Evolutionary conservation across 2,888 invertebrate genomes (phyloP).

Genomic region (Lasioglossum villosulum): DNA sequence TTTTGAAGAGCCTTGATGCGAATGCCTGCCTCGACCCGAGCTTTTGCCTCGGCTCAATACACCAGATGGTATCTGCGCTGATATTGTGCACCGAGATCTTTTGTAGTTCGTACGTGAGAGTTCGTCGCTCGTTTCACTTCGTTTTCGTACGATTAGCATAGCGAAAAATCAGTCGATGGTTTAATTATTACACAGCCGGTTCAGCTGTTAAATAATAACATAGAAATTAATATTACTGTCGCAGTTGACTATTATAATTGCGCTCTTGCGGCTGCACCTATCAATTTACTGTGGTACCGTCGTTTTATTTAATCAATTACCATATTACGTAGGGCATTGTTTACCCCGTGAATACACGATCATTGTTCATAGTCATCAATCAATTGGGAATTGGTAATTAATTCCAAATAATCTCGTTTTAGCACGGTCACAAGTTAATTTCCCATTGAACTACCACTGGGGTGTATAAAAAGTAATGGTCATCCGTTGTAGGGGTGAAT

Average conservation of each 20-base stretch:
- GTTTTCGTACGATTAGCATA: too few relatives aligned
- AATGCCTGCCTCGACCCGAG: constrained; percentile 6
- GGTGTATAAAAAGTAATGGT: too few relatives aligned
- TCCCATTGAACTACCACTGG: background rate
- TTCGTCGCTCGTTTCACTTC: background rate
- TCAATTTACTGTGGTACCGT: background rate
- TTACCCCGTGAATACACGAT: background rate
- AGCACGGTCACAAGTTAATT: background rate
- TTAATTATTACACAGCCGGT: background rate
- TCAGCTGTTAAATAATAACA: background rate
- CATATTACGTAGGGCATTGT: background rate
- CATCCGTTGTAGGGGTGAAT: too few relatives aligned
- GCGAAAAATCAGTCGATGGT: background rate
- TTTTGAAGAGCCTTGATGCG: background rate
- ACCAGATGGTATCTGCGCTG: constrained; percentile 4
- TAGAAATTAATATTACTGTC: background rate
- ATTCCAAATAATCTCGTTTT: background rate
- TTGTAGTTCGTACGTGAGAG: background rate
- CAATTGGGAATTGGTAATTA: background rate
- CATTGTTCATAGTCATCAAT: background rate
- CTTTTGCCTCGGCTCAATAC: background rate
- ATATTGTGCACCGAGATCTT: background rate
- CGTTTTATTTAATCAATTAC: background rate
- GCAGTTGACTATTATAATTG: background rate
- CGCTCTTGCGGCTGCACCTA: background rate